These are phyloP conservation scores for Andrena bicolor DNA, from an alignment of 2,888 invertebrate genomes.

Conservation along the genomic window DNA sequence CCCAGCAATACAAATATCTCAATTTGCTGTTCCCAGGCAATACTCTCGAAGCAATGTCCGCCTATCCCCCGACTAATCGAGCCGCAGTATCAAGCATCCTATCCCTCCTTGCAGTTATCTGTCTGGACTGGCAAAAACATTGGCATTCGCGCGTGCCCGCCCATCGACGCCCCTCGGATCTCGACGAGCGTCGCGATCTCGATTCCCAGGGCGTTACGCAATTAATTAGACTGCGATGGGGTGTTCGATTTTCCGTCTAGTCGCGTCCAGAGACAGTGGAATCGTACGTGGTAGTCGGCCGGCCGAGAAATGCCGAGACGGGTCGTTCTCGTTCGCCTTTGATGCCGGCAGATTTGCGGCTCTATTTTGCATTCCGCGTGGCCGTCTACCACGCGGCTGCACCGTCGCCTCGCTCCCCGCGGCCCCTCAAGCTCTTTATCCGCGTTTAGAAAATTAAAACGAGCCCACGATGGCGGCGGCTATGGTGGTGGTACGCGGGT, in stretches of 20 bases:
- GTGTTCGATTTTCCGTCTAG: conserved; percentile 69
- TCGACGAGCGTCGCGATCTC: conserved; percentile 45
- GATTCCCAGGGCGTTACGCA: conserved; percentile 71
- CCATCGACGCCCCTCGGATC: conserved; percentile 44
- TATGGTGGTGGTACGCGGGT: conserved; percentile 51
- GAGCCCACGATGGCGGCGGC: conserved; percentile 45
- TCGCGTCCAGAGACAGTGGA: conserved; percentile 35
- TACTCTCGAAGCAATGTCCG: conserved; percentile 9
- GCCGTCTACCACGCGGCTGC: conserved; percentile 70
- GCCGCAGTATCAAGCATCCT: conserved; percentile 16
- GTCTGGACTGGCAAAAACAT: conserved; percentile 44
- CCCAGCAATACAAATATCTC: conserved; percentile 31
- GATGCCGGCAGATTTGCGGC: conserved; percentile 79
- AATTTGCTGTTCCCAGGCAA: not conserved
- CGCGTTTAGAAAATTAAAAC: conserved; percentile 74
- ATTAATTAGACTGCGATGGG: conserved; percentile 69
- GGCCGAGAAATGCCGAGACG: conserved; percentile 78
- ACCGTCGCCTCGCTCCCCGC: conserved; percentile 37
- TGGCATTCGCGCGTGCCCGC: conserved; percentile 30
- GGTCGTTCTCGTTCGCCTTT: conserved; percentile 78
- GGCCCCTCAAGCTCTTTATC: conserved; percentile 50
- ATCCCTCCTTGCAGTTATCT: conserved; percentile 25
- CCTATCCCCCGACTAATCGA: conserved; percentile 46
- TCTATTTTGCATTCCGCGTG: conserved; percentile 83
- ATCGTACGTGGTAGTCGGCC: conserved; percentile 38